Evolutionary conservation across 2,797 vertebrate species (phyloP), one percentile per base, ranked within the genome.

Genomic region (Lateolabrax maculatus): DNA sequence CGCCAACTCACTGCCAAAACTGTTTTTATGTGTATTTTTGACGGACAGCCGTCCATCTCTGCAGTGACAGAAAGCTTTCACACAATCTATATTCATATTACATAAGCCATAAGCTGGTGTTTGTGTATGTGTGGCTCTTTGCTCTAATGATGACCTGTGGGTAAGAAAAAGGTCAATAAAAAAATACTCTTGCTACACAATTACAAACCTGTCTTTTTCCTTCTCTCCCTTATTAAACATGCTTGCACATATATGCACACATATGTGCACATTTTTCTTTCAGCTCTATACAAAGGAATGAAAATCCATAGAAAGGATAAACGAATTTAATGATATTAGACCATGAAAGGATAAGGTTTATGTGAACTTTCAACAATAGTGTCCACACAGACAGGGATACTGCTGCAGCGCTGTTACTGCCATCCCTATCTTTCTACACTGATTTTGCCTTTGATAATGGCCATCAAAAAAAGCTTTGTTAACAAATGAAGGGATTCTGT

Each of bases 311-410:
- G 53, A 39, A 63, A 41, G 37, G 34, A 31, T 37, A 13, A 57
- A 29, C 15, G 27, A 39, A 62, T 48, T 53, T 25, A 80, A 84
- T 71, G 15, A 66, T 61, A 71, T 78, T 58, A 39, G 9, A 73
- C 51, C 25, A 21, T 69, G 75, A 73, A 75, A 75, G 27, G 69
- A 75, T 81, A 36, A 72, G 36, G 58, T 37, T 57, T 64, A 6
- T 73, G 19, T 75, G 39, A 56, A 70, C 52, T 23, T 70, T 66
- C 10, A 52, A 79, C 70, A 80, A 64, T 53, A 36, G n/a, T n/a
- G n/a, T n/a, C n/a, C n/a, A n/a, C n/a, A n/a, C n/a, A n/a, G n/a
- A n/a, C n/a, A n/a, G n/a, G n/a, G n/a, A n/a, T n/a, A n/a, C n/a
- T n/a, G n/a, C n/a, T n/a, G n/a, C n/a, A n/a, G n/a, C n/a, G n/a